phyloP scores from a whole-genome alignment of 2,113 vertebrate genomes.

The Notechis scutatus region DNA sequence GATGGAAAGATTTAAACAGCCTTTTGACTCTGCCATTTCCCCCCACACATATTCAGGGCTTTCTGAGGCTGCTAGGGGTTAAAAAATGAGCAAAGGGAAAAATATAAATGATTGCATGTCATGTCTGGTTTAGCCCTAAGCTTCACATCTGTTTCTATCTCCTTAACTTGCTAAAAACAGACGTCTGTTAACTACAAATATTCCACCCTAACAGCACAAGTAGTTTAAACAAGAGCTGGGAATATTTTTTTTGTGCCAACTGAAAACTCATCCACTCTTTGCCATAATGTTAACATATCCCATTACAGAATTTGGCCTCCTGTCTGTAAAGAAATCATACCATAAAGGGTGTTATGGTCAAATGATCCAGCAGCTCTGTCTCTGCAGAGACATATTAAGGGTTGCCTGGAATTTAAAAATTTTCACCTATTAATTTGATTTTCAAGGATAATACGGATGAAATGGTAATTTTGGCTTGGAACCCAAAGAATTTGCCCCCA shows the following conservation, averaged over 20 bases:
- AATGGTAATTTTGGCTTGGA: neutral
- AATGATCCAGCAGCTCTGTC: neutral
- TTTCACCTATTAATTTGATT: neutral
- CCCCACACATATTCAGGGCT: neutral
- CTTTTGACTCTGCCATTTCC: neutral
- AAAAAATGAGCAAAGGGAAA: neutral
- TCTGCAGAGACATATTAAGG: neutral
- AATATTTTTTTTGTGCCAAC: neutral
- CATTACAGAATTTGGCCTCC: neutral
- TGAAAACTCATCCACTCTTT: neutral
- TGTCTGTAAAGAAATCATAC: neutral
- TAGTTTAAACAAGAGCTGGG: neutral
- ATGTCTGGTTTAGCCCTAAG: slow-evolving; percentile 4
- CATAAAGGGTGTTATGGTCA: neutral
- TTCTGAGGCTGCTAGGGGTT: neutral
- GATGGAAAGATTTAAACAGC: neutral
- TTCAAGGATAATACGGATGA: neutral
- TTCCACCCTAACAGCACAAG: neutral
- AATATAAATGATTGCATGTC: neutral
- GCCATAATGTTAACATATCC: neutral
- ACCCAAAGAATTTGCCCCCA: neutral
- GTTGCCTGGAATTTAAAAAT: neutral
- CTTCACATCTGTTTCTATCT: slow-evolving; percentile 4
- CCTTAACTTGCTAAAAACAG: neutral
- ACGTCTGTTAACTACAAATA: neutral